Evolutionary conservation across 2,113 vertebrate genomes (phyloP).

Genomic region (Chlamydotis undulata): DNA sequence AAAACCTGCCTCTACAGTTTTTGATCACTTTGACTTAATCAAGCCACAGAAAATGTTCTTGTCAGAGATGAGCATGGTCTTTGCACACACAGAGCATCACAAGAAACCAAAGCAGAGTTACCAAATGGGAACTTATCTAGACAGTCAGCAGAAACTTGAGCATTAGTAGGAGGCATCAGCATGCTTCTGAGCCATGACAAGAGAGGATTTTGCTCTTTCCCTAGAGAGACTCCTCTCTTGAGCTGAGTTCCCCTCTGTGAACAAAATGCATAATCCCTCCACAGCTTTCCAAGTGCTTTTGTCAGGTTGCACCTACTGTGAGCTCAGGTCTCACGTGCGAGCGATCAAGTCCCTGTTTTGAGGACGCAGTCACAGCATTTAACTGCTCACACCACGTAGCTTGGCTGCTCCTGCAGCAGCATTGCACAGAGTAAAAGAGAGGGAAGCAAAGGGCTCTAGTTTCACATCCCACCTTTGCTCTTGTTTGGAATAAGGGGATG

Average conservation of each 20-base stretch:
- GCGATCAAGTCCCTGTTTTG: background rate
- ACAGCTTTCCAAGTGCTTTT: background rate
- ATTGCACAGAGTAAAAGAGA: accelerated
- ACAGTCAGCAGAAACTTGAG: slow-evolving; percentile 52
- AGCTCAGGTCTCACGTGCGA: accelerated
- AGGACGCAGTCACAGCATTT: background rate
- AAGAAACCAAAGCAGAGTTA: slow-evolving; percentile 34
- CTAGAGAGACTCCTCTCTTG: background rate
- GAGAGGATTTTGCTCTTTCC: background rate
- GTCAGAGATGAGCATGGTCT: background rate
- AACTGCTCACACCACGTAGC: accelerated
- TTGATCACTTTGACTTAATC: slow-evolving; percentile 18
- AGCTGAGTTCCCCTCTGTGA: background rate
- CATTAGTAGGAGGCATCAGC: slow-evolving; percentile 23
- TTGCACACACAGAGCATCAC: background rate
- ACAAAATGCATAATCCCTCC: background rate
- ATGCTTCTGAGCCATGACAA: background rate
- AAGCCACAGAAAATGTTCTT: slow-evolving; percentile 12
- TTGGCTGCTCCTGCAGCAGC: background rate
- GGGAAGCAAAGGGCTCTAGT: background rate
- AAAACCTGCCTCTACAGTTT: slow-evolving; percentile 14
- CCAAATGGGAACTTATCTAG: background rate
- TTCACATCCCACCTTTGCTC: background rate
- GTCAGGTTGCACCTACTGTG: background rate
- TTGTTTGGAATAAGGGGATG: background rate